Percentiles rank a stretch among this genome's conserved stretches.
Conservation (phyloP, 2,113 vertebrate genomes). For the Centropristis striata region DNA sequence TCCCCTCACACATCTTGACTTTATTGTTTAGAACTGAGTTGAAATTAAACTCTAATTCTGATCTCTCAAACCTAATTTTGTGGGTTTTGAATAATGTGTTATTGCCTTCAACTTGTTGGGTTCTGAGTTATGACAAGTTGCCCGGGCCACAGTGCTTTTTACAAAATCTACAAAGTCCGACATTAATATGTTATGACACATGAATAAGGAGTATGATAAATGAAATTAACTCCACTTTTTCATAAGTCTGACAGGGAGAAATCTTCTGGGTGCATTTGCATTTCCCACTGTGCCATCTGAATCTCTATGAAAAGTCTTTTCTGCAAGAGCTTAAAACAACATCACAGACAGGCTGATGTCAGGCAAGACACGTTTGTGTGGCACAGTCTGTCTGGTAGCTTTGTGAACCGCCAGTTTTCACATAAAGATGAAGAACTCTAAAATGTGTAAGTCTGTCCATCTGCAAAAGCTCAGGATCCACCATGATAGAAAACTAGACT, state of each 20-base stretch:
- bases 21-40: not conserved
- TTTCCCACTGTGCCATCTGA: slow-evolving; percentile 9
- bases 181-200: slow-evolving; percentile 21
- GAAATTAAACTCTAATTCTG: not conserved
- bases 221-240: slow-evolving; percentile 22
- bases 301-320: slow-evolving; percentile 8
- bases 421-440: not conserved
- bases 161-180: slow-evolving; percentile 12
- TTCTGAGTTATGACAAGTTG: slow-evolving; percentile 3
- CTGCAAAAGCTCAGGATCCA: not conserved
- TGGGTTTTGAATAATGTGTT: not conserved
- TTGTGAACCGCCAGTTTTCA: not conserved
- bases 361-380: not conserved
- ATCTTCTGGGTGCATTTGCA: slow-evolving; percentile 8
- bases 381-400: slow-evolving; percentile 1
- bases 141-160: not conserved
- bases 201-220: slow-evolving; percentile 7
- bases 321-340: slow-evolving; percentile 25
- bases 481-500: not conserved
- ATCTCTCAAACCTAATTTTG: not conserved
- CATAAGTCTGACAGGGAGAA: slow-evolving; percentile 18
- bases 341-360: slow-evolving; percentile 5
- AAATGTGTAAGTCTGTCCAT: not conserved
- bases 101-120: slow-evolving; percentile 1
- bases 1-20: not conserved